A percentile compares a stretch with the other conserved stretches of the same genome.
These are phyloP conservation scores for Colletes collaris DNA, from an alignment of 2,888 invertebrate genomes.

Conservation along the genomic window DNA sequence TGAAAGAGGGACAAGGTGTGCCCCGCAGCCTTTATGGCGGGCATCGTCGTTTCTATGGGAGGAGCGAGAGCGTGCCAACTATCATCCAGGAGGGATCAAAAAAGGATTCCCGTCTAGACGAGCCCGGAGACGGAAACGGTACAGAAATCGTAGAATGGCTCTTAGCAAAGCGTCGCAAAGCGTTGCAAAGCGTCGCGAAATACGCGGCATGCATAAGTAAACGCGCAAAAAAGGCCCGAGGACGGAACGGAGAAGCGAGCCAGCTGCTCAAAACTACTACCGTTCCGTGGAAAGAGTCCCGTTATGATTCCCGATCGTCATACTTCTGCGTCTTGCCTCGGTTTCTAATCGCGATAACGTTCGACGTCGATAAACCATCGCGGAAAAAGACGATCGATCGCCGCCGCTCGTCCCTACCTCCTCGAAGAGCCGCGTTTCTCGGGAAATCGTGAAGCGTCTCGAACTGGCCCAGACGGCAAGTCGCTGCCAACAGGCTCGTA, in stretches of 20 bases:
- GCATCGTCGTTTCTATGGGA: conserved; percentile 20
- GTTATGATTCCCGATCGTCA: conserved; percentile 9
- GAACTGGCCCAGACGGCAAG: conserved; percentile 75
- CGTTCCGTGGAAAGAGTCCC: background rate
- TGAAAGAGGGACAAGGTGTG: conserved; percentile 19
- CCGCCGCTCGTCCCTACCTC: background rate
- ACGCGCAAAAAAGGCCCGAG: background rate
- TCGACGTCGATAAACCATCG: background rate
- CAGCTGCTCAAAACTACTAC: background rate
- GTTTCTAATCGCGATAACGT: conserved; percentile 15
- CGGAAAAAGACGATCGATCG: conserved; percentile 49
- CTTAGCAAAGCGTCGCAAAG: too few species aligned
- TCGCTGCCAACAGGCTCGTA: conserved; percentile 63
- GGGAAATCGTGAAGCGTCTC: conserved; percentile 53
- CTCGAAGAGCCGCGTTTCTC: conserved; percentile 54
- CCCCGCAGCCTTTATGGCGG: conserved; percentile 7
- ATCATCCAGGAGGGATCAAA: conserved; percentile 44
- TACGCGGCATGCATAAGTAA: background rate
- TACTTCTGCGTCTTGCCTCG: conserved; percentile 3
- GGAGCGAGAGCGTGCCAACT: conserved; percentile 39
- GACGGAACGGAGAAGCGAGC: too few species aligned
- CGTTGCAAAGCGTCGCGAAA: background rate
- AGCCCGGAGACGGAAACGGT: conserved; percentile 34
- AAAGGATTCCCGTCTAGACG: conserved; percentile 50
- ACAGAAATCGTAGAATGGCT: background rate